Evolutionary conservation across 2,113 vertebrate species (phyloP).

Genomic region (Toxotes jaculatrix): DNA sequence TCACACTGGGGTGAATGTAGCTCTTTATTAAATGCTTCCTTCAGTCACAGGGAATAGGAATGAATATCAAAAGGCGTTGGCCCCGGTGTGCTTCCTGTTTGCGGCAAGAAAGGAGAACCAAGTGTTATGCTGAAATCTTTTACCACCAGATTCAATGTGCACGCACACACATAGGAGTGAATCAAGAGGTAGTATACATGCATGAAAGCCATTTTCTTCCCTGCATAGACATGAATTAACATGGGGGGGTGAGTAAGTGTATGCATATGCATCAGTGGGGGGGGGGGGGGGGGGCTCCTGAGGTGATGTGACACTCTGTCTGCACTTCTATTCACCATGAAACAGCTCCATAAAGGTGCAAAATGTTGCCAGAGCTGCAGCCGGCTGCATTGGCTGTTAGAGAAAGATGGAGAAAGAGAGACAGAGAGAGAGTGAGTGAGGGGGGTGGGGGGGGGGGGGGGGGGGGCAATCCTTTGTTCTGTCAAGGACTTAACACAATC

Average conservation of each 20-base stretch:
- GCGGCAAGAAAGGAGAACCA: constrained; percentile 3
- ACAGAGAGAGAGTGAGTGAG: constrained; percentile 43
- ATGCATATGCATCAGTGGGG: constrained; percentile 46
- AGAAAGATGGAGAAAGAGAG: constrained; percentile 61
- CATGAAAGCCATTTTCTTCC: constrained; percentile 22
- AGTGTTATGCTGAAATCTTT: constrained; percentile 19
- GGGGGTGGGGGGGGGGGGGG: constrained; percentile 23
- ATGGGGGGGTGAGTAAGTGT: not conserved
- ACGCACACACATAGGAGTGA: not conserved
- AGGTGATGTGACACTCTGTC: constrained; percentile 61
- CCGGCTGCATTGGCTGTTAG: constrained; percentile 58
- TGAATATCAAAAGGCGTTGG: constrained; percentile 14
- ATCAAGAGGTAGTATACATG: not conserved
- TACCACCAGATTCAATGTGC: not conserved
- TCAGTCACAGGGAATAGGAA: constrained; percentile 17
- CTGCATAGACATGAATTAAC: constrained; percentile 14
- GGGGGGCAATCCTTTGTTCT: constrained; percentile 83
- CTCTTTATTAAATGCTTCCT: constrained; percentile 47
- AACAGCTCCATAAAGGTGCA: constrained; percentile 62
- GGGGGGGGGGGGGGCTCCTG: constrained; percentile 20
- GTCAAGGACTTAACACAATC: constrained; percentile 86
- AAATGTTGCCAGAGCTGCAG: constrained; percentile 62
- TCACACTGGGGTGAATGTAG: constrained; percentile 10
- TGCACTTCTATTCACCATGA: constrained; percentile 64
- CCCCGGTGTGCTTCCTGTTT: constrained; percentile 29